Conservation (phyloP, 2,888 invertebrate species). For the Mechanitis mazaeus region DNA sequence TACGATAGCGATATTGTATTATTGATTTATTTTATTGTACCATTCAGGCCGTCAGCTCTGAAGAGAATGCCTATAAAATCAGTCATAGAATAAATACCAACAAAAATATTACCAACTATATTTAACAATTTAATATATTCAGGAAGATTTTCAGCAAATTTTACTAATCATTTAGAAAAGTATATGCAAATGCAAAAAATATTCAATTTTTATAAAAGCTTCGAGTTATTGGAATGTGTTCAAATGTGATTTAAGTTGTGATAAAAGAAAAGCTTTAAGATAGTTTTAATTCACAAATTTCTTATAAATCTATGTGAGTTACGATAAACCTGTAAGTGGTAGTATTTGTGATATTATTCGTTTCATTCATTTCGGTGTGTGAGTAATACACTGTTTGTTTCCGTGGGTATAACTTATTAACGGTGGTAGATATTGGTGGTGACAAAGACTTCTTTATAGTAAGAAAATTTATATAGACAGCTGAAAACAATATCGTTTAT, state of each 20-base stretch:
- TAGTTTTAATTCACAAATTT: background rate
- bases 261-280: background rate
- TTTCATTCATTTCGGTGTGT: no score
- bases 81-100: conserved; percentile 15
- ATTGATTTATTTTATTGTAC: conserved; percentile 29
- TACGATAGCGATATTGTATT: conserved; percentile 24
- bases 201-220: conserved; percentile 1
- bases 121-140: background rate
- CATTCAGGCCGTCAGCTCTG: conserved; percentile 16
- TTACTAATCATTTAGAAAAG: no score
- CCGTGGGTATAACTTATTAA: no score
- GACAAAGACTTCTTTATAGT: no score
- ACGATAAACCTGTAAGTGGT: no score
- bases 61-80: conserved; percentile 12
- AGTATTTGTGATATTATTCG: no score
- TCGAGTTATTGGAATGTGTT: conserved; percentile 1
- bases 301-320: no score
- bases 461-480: no score
- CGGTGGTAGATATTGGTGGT: no score
- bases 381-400: no score
- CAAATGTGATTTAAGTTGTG: background rate
- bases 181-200: background rate
- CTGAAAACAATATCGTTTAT: no score
- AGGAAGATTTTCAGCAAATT: no score
- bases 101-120: background rate